Base-by-base conservation (phyloP, 2,888 invertebrate genomes). In the Sarcophaga rosellei region DNA sequence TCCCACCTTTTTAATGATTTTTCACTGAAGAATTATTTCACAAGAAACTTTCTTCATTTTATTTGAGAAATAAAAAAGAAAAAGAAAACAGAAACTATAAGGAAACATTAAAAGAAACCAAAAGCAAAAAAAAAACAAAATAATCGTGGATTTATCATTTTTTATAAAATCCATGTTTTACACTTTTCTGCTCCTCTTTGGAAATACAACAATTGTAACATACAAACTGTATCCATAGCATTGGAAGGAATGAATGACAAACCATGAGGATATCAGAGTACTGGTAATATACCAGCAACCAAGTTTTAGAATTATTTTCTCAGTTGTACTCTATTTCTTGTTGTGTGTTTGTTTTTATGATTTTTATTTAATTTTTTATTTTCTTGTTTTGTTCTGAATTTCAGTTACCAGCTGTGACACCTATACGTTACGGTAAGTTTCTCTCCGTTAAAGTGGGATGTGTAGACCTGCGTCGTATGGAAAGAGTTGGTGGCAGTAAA, bases 381-480 rank as follows among this genome's bases (percentile, higher is more conserved):
- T 74, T 77, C 21, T 35, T n/a, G 12, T 53, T 76, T 57, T 53
- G 59, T 69, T 76, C 80, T 65, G 82, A 87, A 86, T 87, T 86
- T 81, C 85, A 81, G 76, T 84, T 86, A 77, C 87, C 87, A 87
- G 81, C 88, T 88, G 87, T 79, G 88, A 86, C 85, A 85, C 79
- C 25, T 35, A 66, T 57, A 85, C 77, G 75, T 89, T 88, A 89
- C 85, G 86, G 88, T 35, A 35, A 35, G 35, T 8, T 35, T 35
- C 35, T 35, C 35, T 35, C 35, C 10, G 8, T 35, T 35, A 35
- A 35, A 35, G 35, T 35, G 10, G 35, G 10, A 35, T 8, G 35
- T 35, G 10, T 35, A 35, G 1, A 10, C 35, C 35, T 2, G 35
- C 2, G 35, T 35, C 35, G 35, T 1, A 35, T 35, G 35, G 35